Evolutionary conservation across 2,113 vertebrate species (phyloP).

Genomic region (Reinhardtius hippoglossoides): DNA sequence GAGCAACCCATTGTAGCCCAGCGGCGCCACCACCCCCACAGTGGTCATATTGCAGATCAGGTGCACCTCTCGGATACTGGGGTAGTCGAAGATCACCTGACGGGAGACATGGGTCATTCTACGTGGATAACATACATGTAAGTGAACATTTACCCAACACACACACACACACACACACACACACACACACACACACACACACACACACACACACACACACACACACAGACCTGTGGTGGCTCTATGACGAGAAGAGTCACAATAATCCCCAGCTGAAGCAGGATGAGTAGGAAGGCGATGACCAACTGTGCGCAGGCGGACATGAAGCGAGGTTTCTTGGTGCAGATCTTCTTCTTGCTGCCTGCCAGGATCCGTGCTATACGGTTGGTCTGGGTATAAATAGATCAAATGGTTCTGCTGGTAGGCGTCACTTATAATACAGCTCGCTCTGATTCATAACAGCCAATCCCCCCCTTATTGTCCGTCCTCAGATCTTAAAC

Average conservation of each 20-base stretch:
- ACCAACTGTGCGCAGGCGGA: slow-evolving; percentile 97
- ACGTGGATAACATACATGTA: not conserved
- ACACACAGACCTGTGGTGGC: slow-evolving; percentile 80
- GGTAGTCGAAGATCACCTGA: slow-evolving; percentile 93
- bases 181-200: slow-evolving; percentile 25
- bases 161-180: slow-evolving; percentile 34
- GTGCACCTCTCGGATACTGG: slow-evolving; percentile 95
- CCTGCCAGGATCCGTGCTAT: slow-evolving; percentile 97
- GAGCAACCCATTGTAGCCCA: slow-evolving; percentile 97
- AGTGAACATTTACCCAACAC: not conserved
- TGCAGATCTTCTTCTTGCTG: slow-evolving; percentile 99
- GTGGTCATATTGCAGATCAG: slow-evolving; percentile 98
- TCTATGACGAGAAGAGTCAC: slow-evolving; percentile 96
- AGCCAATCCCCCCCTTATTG: slow-evolving; percentile 38
- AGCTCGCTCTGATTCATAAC: slow-evolving; percentile 40
- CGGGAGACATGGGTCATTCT: not conserved
- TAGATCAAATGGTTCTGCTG: slow-evolving; percentile 53
- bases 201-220: slow-evolving; percentile 32
- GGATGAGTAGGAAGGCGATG: slow-evolving; percentile 95
- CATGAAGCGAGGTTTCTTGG: slow-evolving; percentile 99
- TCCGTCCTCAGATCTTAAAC: slow-evolving; percentile 45
- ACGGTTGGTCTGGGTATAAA: slow-evolving; percentile 89
- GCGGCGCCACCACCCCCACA: slow-evolving; percentile 94
- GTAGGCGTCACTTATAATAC: slow-evolving; percentile 29
- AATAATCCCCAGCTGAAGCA: slow-evolving; percentile 95